phyloP scores from a whole-genome alignment of 2,888 invertebrate species.

The Nomada ruficornis region DNA sequence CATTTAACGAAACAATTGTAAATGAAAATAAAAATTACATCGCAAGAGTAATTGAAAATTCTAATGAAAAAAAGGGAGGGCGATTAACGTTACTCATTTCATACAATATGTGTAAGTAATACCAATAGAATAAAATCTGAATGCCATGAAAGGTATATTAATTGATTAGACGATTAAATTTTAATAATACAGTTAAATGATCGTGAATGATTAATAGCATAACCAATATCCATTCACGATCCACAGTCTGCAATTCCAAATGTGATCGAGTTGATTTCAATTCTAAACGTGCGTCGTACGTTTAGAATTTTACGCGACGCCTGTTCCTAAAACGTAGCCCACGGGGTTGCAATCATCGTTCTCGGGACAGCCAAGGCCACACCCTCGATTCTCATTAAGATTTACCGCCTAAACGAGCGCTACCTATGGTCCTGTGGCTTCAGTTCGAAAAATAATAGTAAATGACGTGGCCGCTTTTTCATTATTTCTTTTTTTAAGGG shows the following conservation, averaged over 20 bases:
- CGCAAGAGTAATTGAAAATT: too few relatives aligned
- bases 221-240: slow-evolving; percentile 2
- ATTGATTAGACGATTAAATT: too few relatives aligned
- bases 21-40: too few relatives aligned
- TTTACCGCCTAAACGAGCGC: slow-evolving; percentile 70
- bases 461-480: slow-evolving; percentile 51
- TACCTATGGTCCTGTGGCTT: slow-evolving; percentile 60
- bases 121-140: too few relatives aligned
- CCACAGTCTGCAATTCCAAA: slow-evolving; percentile 11
- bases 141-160: background rate
- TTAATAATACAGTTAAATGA: slow-evolving; percentile 8
- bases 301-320: slow-evolving; percentile 41
- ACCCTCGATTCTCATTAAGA: slow-evolving; percentile 73
- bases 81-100: too few relatives aligned
- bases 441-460: slow-evolving; percentile 65
- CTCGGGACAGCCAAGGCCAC: slow-evolving; percentile 65
- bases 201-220: slow-evolving; percentile 9
- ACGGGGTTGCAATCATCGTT: slow-evolving; percentile 67
- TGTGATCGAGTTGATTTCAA: slow-evolving; percentile 4
- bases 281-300: slow-evolving; percentile 33
- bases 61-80: too few relatives aligned
- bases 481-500: background rate
- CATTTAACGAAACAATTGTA: too few relatives aligned
- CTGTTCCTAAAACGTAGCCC: slow-evolving; percentile 43
- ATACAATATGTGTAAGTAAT: too few relatives aligned